A percentile compares a stretch with the other conserved stretches of the same genome.
Conservation (phyloP, 2,888 invertebrate genomes). For the Drosophila robusta region DNA sequence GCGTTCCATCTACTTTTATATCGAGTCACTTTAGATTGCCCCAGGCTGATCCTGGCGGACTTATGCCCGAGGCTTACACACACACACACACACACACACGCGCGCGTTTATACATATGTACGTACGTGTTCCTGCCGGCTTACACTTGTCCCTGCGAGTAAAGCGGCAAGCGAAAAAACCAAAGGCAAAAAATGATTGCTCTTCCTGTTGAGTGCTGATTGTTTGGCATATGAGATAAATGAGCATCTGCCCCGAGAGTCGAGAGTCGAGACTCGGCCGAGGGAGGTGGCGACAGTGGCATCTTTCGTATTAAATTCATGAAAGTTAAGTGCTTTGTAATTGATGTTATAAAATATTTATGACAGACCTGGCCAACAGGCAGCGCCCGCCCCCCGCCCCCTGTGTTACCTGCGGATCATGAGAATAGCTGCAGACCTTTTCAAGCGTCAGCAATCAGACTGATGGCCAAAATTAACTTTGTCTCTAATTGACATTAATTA, state of each 20-base stretch:
- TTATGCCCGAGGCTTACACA: constrained; percentile 55
- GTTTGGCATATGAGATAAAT: constrained; percentile 78
- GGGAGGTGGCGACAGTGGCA: constrained; percentile 30
- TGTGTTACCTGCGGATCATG: constrained; percentile 36
- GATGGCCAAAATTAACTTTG: constrained; percentile 74
- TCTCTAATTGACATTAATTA: constrained; percentile 83
- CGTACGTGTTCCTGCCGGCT: constrained; percentile 55
- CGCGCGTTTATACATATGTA: constrained; percentile 21
- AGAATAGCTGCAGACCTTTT: constrained; percentile 25
- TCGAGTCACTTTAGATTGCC: constrained; percentile 62
- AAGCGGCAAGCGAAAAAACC: constrained; percentile 28
- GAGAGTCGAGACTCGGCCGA: too few species aligned
- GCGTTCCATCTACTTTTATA: constrained; percentile 34
- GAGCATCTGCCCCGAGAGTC: constrained; percentile 41
- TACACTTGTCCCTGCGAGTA: constrained; percentile 72
- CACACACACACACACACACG: constrained; percentile 11
- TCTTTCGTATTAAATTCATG: constrained; percentile 83
- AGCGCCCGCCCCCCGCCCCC: not conserved
- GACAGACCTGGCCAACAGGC: constrained; percentile 70
- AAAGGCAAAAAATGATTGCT: constrained; percentile 56
- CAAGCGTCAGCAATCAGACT: constrained; percentile 28
- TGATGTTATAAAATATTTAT: constrained; percentile 85
- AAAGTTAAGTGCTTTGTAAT: constrained; percentile 85
- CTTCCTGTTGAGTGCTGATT: constrained; percentile 67
- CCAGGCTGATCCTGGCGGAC: constrained; percentile 70